Conservation (phyloP, 2,797 vertebrate species). For the Distichodus sexfasciatus region DNA sequence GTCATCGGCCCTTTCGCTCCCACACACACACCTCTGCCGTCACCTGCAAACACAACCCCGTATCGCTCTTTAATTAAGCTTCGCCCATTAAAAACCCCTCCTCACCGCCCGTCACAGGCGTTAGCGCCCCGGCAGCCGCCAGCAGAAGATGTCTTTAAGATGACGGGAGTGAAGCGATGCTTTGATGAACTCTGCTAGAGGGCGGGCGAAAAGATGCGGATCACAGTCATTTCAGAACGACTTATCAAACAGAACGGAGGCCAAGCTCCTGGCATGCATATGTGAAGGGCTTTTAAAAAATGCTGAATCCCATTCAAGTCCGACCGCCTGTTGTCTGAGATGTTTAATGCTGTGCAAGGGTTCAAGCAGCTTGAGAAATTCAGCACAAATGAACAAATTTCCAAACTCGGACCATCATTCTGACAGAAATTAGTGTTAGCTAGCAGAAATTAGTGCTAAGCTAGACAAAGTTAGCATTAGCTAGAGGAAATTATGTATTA, state of each 20-base stretch:
- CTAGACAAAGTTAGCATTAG: too few species aligned
- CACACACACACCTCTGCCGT: slow-evolving; percentile 9
- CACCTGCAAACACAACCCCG: slow-evolving; percentile 37
- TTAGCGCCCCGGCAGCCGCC: slow-evolving; percentile 49
- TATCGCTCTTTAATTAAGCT: slow-evolving; percentile 60
- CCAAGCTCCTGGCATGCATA: slow-evolving; percentile 24
- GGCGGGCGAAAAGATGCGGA: background rate
- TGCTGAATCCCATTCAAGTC: background rate
- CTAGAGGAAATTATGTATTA: too few species aligned
- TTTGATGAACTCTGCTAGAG: slow-evolving; percentile 23
- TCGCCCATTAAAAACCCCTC: slow-evolving; percentile 47
- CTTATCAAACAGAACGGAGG: slow-evolving; percentile 25
- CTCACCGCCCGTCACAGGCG: slow-evolving; percentile 20
- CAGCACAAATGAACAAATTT: too few species aligned
- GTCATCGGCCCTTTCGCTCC: slow-evolving; percentile 44
- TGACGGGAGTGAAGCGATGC: background rate
- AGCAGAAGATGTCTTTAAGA: background rate
- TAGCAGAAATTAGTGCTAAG: too few species aligned
- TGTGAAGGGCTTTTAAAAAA: background rate
- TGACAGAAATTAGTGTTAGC: too few species aligned
- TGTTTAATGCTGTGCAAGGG: too few species aligned
- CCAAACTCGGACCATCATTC: too few species aligned
- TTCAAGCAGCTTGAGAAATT: too few species aligned
- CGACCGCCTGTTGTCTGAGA: too few species aligned
- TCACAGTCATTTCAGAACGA: background rate